These are phyloP conservation scores for Cheilinus undulatus DNA, from an alignment of 2,113 vertebrate species.

Conservation along the genomic window DNA sequence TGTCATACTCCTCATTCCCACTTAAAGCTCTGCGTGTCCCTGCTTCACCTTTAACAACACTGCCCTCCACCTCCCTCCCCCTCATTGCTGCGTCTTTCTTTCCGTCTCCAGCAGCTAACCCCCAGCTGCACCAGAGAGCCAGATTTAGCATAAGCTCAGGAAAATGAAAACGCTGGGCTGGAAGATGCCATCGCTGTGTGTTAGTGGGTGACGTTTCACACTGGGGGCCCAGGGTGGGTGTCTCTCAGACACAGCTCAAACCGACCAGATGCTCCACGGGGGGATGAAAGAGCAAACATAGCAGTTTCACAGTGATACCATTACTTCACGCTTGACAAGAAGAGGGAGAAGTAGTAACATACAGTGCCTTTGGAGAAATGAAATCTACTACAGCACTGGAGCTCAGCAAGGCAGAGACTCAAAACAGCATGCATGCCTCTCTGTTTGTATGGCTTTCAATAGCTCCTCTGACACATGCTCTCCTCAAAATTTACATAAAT, in stretches of 20 bases:
- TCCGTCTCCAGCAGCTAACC: constrained; percentile 39
- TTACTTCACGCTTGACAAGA: constrained; percentile 54
- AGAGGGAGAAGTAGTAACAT: constrained; percentile 22
- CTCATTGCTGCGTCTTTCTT: neutral
- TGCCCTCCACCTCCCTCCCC: constrained; percentile 12
- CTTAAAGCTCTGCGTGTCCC: constrained; percentile 37
- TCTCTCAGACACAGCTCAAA: constrained; percentile 41
- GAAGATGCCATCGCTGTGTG: constrained; percentile 25
- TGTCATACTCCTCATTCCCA: constrained; percentile 28
- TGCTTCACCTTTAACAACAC: constrained; percentile 26
- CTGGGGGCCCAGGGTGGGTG: constrained; percentile 7
- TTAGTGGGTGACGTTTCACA: constrained; percentile 45
- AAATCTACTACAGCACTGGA: constrained; percentile 26
- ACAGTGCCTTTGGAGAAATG: constrained; percentile 24
- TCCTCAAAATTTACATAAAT: too few species aligned
- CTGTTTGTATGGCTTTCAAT: too few species aligned
- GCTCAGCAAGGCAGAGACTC: constrained; percentile 25
- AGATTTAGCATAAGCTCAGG: constrained; percentile 46
- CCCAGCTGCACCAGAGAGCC: constrained; percentile 33
- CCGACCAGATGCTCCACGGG: constrained; percentile 51
- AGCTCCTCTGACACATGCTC: too few species aligned
- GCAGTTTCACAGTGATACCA: constrained; percentile 53
- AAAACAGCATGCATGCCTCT: neutral
- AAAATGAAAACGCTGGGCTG: constrained; percentile 27
- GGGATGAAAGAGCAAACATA: constrained; percentile 43